Evolutionary conservation across 2,888 invertebrate species (phyloP).

Genomic region (Periphyllus acericola): DNA sequence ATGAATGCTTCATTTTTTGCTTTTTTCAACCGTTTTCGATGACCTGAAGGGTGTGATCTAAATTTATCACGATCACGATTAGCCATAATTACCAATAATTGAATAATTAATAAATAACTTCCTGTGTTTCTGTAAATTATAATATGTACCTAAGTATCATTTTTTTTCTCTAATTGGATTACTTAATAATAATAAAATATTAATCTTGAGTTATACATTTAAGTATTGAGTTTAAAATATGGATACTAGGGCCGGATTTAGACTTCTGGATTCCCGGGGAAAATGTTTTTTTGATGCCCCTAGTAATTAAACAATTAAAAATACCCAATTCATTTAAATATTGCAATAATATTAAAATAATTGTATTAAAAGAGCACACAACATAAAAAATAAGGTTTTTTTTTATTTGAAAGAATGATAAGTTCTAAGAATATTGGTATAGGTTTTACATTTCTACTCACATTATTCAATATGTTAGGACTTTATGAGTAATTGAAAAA

Average conservation of each 20-base stretch:
- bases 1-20: not conserved
- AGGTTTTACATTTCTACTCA: not conserved
- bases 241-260: not conserved
- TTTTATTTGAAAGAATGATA: too few relatives aligned
- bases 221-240: slow-evolving; percentile 2
- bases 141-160: slow-evolving; percentile 13
- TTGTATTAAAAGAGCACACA: not conserved
- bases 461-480: slow-evolving; percentile 12
- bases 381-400: too few relatives aligned
- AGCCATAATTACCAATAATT: not conserved
- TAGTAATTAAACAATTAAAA: not conserved
- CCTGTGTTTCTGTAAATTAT: slow-evolving; percentile 5
- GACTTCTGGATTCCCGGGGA: not conserved
- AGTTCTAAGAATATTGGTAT: not conserved
- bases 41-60: slow-evolving; percentile 25
- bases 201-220: not conserved
- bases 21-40: slow-evolving; percentile 20
- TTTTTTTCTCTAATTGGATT: not conserved
- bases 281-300: slow-evolving; percentile 8
- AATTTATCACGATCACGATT: slow-evolving; percentile 14
- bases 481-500: not conserved
- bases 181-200: slow-evolving; percentile 12
- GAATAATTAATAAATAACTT: slow-evolving; percentile 6
- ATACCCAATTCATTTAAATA: not conserved
- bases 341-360: slow-evolving; percentile 5